Evolutionary conservation across 2,888 invertebrate genomes (phyloP).

Genomic region (Hyppa rectilinea): DNA sequence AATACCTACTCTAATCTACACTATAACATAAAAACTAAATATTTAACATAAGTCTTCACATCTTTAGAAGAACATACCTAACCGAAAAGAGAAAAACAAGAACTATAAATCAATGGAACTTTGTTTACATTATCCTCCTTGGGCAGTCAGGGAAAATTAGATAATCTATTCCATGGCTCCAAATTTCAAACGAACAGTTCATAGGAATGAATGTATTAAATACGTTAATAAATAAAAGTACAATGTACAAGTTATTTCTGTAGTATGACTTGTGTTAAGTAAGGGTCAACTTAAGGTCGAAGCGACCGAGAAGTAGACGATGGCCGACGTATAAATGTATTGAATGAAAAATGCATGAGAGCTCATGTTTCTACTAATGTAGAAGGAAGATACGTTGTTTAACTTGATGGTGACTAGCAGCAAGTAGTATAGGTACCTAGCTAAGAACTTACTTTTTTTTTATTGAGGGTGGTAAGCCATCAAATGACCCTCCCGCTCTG

Average conservation of each 20-base stretch:
- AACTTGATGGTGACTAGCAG: conserved; percentile 13
- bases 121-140: too few relatives aligned
- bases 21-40: too few relatives aligned
- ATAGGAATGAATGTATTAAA: conserved; percentile 3
- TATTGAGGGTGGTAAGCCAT: too few relatives aligned
- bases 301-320: conserved; percentile 22
- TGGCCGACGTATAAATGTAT: conserved; percentile 39
- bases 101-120: too few relatives aligned
- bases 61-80: too few relatives aligned
- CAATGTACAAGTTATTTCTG: conserved; percentile 53
- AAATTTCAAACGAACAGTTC: neutral
- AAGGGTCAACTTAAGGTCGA: conserved; percentile 54
- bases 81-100: too few relatives aligned
- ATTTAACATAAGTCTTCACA: too few relatives aligned
- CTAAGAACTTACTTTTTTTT: too few relatives aligned
- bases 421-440: neutral
- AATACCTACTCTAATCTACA: too few relatives aligned
- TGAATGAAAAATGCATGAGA: conserved; percentile 59
- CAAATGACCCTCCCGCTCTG: too few relatives aligned
- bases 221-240: conserved; percentile 12
- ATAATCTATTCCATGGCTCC: neutral
- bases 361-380: conserved; percentile 33
- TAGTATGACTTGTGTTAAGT: conserved; percentile 20
- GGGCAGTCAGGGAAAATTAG: too few relatives aligned
- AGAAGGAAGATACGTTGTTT: conserved; percentile 7